Conservation (phyloP, 1,140 invertebrate genomes). For the Cydia pomonella region DNA sequence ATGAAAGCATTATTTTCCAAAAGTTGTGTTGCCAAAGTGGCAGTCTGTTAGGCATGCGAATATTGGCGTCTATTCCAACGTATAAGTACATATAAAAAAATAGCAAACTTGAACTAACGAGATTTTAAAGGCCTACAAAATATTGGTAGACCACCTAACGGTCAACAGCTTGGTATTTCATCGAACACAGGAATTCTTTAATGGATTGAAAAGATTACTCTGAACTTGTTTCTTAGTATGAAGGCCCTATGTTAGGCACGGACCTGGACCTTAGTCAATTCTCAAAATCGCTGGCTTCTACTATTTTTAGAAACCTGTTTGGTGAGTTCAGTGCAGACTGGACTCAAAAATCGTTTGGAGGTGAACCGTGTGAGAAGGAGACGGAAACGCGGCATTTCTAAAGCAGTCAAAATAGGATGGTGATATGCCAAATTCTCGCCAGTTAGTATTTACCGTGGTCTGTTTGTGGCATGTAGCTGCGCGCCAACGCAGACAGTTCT, state of each 20-base stretch:
- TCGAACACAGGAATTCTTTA: too few species aligned
- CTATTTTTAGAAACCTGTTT: constrained; percentile 77
- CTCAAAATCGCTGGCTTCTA: constrained; percentile 64
- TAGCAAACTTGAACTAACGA: too few species aligned
- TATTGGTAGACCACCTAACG: too few species aligned
- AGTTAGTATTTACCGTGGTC: constrained; percentile 61
- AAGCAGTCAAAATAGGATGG: constrained; percentile 64
- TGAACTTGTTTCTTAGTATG: neutral
- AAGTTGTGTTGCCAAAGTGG: too few species aligned
- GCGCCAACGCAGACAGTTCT: constrained; percentile 41
- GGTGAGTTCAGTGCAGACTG: constrained; percentile 67
- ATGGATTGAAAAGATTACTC: neutral
- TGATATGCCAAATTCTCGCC: constrained; percentile 69
- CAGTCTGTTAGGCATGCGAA: too few species aligned
- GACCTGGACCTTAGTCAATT: constrained; percentile 58
- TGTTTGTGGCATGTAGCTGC: constrained; percentile 44
- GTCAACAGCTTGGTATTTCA: neutral
- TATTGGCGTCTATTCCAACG: too few species aligned
- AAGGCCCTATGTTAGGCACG: constrained; percentile 43
- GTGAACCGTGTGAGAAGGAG: constrained; percentile 72
- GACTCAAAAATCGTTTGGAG: constrained; percentile 75
- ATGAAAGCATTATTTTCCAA: too few species aligned
- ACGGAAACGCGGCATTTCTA: constrained; percentile 52
- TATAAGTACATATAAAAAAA: too few species aligned
- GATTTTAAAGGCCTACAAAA: too few species aligned